These are phyloP conservation scores for Syrmaticus mikado DNA, from an alignment of 2,113 vertebrate genomes.

Conservation along the genomic window DNA sequence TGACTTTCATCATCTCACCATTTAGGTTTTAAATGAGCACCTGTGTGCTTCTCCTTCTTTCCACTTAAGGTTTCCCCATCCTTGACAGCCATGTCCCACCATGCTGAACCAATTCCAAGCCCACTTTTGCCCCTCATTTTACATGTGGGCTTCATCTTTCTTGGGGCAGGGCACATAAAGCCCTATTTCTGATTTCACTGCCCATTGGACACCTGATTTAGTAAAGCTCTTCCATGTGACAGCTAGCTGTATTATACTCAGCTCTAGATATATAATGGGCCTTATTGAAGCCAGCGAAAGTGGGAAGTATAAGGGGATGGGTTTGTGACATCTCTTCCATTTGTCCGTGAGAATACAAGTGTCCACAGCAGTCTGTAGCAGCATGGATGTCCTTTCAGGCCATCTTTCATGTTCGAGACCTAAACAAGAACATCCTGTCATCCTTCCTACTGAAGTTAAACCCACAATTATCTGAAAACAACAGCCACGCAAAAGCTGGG, in stretches of 20 bases:
- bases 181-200: background rate
- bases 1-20: background rate
- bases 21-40: background rate
- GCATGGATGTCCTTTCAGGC: background rate
- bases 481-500: background rate
- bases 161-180: background rate
- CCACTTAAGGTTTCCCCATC: background rate
- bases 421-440: background rate
- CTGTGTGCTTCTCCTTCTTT: background rate
- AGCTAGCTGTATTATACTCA: background rate
- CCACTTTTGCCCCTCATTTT: background rate
- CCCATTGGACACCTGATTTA: background rate
- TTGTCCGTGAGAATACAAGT: background rate
- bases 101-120: rapidly evolving
- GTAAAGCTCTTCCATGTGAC: background rate
- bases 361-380: background rate
- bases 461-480: background rate
- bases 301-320: background rate
- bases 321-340: background rate
- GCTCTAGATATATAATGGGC: background rate
- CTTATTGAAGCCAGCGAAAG: background rate
- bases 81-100: background rate
- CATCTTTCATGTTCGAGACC: background rate
- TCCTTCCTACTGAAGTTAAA: background rate
- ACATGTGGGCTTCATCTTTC: background rate